Conservation (phyloP, 1,140 invertebrate genomes). For the Leptonema lineaticorne region DNA sequence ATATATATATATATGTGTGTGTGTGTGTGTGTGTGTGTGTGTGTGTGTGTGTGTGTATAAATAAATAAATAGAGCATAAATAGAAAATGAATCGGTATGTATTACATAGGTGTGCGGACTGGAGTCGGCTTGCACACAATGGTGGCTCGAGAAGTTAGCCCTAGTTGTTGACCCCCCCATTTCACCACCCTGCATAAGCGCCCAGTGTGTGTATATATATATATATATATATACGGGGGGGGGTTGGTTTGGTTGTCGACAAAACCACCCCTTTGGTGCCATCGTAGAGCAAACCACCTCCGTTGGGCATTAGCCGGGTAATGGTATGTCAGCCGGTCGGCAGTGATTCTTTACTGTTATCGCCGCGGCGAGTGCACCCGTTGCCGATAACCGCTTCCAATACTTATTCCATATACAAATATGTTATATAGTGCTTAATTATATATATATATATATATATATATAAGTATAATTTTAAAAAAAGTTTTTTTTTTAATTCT, state of each 20-base stretch:
- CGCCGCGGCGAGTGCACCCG: background rate
- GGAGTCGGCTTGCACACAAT: background rate
- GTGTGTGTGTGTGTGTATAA: no score
- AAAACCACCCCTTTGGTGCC: no score
- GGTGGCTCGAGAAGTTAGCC: background rate
- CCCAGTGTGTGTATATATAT: no score
- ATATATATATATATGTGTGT: no score
- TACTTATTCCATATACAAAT: no score
- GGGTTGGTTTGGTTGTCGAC: no score
- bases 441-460: background rate
- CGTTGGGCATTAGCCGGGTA: slow-evolving; percentile 1
- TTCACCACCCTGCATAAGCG: slow-evolving; percentile 1
- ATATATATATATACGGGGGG: no score
- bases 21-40: no score
- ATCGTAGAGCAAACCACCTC: background rate
- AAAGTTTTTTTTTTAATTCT: background rate
- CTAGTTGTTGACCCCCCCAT: slow-evolving; percentile 12
- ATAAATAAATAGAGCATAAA: no score
- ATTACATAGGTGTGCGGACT: no score
- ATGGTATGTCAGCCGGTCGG: slow-evolving; percentile 16
- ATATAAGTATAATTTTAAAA: background rate
- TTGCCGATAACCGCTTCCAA: background rate
- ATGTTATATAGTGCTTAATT: no score
- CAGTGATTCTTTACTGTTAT: slow-evolving; percentile 25
- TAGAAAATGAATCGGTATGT: no score